Evolutionary conservation across 2,797 vertebrate species (phyloP), one percentile per base, ranked within the genome.

Genomic region (Euphonia xanthogaster): DNA sequence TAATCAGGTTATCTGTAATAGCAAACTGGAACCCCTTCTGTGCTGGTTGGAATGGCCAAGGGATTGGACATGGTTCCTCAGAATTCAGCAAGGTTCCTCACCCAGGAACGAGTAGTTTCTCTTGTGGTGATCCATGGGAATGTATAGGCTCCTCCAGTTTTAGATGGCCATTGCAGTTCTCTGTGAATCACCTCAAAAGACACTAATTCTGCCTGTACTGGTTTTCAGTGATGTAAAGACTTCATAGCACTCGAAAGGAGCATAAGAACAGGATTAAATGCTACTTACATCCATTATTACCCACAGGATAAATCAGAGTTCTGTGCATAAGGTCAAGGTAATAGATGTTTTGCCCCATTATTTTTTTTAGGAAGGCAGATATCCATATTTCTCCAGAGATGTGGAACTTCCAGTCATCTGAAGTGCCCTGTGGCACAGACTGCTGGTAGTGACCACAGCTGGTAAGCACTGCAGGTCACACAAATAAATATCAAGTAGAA

Each of bases 231-330:
- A 18, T 66, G 48, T 39, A 48, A 77, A 78, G 37, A 33, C 39
- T 88, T 90, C 62, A 44, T 11, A 63, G 40, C 4, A 2, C 66
- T 45, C 1, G 2, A 68, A 88, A 78, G 33, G 23, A 92, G 48
- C 37, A 57, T 55, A 48, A 88, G 89, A 75, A 18, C 35, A 54
- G 50, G 42, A 72, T 87, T 84, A 92, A 92, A 81, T 68, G 51
- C 63, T 62, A 51, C 66, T 89, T 62, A 68, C 15, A 61, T 51
- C 27, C 27, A 23, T 65, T 94, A 68, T 45, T 92, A 54, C 54
- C n/a, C 35, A 61, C 12, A 68, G 47, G 22, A 84, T 57, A 82
- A 81, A 53, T 68, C 39, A 82, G 27, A 81, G 25, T 72, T 66
- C 39, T 62, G 55, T 78, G 47, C 31, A 28, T 73, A 85, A 86